Percentiles rank a stretch among this genome's conserved stretches.
Conservation (phyloP, 2,113 vertebrate genomes). For the Pseudopodoces humilis region DNA sequence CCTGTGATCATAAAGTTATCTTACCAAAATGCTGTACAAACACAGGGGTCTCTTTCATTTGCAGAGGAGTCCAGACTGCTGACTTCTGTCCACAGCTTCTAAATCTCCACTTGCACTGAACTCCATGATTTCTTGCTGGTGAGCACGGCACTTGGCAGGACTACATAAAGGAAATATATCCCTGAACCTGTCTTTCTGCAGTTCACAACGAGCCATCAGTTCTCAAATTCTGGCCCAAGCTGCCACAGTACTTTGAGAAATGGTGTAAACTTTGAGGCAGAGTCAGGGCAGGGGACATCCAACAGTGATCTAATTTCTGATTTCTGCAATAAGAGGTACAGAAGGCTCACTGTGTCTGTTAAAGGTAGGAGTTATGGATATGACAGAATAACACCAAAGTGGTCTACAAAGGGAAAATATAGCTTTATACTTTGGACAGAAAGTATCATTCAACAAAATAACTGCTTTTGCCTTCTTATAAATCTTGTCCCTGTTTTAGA, state of each 20-base stretch:
- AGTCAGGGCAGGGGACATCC: background rate
- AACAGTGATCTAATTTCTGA: background rate
- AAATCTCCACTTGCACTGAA: background rate
- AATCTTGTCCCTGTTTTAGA: background rate
- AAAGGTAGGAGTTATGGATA: background rate
- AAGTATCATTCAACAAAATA: background rate
- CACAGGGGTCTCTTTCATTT: conserved; percentile 19
- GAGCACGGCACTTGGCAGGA: background rate
- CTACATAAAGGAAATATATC: background rate
- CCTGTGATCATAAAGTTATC: background rate
- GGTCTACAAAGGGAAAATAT: background rate
- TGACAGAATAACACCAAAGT: accelerated
- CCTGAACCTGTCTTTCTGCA: background rate
- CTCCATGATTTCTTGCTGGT: background rate
- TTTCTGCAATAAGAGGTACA: background rate
- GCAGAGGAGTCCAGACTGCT: background rate
- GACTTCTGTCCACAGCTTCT: background rate
- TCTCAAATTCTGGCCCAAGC: background rate
- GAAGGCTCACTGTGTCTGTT: background rate
- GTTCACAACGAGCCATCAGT: accelerated
- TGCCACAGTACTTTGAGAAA: background rate
- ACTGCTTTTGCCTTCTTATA: background rate
- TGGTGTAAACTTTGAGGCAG: accelerated
- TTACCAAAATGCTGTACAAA: conserved; percentile 11
- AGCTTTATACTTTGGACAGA: background rate